Conservation (phyloP, 1,140 invertebrate genomes). For the Mactra quadrangularis region DNA sequence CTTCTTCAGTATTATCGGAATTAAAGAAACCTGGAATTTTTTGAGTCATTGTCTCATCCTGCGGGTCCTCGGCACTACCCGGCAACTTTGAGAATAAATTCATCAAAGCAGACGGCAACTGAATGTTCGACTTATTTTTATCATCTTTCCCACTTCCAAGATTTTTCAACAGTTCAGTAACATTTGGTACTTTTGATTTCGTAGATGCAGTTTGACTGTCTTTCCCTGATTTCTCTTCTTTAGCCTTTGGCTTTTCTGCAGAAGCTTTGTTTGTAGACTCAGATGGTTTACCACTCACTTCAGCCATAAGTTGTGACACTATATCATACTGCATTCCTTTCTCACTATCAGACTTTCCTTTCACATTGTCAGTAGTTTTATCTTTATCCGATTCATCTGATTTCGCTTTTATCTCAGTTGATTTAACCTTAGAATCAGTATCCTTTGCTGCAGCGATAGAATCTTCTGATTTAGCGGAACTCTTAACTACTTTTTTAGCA, state of each 20-base stretch:
- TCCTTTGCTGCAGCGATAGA: too few species aligned
- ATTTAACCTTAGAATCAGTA: too few species aligned
- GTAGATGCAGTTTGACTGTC: neutral
- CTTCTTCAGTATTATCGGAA: constrained; percentile 58
- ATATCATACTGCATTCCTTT: constrained; percentile 37
- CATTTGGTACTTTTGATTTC: constrained; percentile 31
- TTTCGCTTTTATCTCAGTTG: too few species aligned
- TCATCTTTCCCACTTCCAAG: neutral
- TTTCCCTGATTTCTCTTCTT: constrained; percentile 17
- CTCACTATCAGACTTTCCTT: neutral
- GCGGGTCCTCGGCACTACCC: constrained; percentile 22
- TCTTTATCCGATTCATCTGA: too few species aligned
- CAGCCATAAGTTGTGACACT: constrained; percentile 33
- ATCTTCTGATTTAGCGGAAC: too few species aligned
- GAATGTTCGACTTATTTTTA: constrained; percentile 21
- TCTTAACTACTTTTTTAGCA: too few species aligned
- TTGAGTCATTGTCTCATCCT: neutral
- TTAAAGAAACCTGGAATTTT: constrained; percentile 47
- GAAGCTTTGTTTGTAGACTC: neutral
- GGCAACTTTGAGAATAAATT: constrained; percentile 66
- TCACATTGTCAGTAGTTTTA: neutral
- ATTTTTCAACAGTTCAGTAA: constrained; percentile 33
- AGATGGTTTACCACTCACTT: constrained; percentile 19
- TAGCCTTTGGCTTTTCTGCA: neutral
- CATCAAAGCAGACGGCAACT: constrained; percentile 68